Conservation (phyloP, 2,888 invertebrate species). For the Nezara viridula region DNA sequence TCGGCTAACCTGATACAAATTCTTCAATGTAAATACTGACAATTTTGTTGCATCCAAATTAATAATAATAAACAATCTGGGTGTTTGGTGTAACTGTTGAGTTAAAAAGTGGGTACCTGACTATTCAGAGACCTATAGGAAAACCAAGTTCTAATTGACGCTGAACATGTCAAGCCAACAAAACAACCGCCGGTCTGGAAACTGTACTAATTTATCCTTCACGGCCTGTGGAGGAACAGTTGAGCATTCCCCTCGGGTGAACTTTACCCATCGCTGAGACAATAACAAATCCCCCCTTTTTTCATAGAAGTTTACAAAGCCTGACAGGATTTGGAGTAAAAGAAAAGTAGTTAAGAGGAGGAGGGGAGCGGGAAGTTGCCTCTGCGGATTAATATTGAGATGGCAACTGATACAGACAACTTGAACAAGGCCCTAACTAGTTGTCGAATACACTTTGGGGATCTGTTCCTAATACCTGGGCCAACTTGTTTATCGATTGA, state of each 20-base stretch:
- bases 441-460: constrained; percentile 45
- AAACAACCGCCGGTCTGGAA: neutral
- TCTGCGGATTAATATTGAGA: constrained; percentile 15
- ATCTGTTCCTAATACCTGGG: constrained; percentile 33
- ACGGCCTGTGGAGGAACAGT: neutral
- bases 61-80: too few species aligned
- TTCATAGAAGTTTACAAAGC: constrained; percentile 24
- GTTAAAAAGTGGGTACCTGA: neutral
- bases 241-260: neutral
- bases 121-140: neutral
- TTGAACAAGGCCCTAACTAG: constrained; percentile 32
- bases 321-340: neutral
- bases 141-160: neutral
- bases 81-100: neutral
- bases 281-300: constrained; percentile 22
- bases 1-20: too few species aligned
- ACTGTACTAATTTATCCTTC: neutral
- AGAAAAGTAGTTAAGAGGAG: neutral
- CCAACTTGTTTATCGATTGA: constrained; percentile 32
- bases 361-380: neutral
- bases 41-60: too few species aligned
- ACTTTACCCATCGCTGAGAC: neutral
- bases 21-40: too few species aligned
- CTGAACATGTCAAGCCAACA: neutral
- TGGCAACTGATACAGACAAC: constrained; percentile 37